Evolutionary conservation across 2,113 vertebrate species (phyloP), one percentile per base, ranked within the genome.

Genomic region (Serranochromis macrocephalus): DNA sequence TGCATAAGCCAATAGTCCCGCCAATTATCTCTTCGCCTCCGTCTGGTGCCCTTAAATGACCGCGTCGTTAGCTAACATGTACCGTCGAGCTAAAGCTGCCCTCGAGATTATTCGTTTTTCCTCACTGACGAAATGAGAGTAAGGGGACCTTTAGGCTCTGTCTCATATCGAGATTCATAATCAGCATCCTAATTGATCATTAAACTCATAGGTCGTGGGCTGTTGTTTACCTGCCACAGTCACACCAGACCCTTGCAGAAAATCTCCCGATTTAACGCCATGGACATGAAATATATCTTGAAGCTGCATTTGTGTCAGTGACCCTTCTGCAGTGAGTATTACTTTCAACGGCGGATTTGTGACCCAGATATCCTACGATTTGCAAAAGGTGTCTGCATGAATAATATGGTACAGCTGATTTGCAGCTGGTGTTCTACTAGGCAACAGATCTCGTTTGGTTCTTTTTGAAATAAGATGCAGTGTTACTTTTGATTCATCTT

Each of bases 1-100:
- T 73, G 55, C 26, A 8, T 38, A 8, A 51, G 26, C 8, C 58
- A 19, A 12, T 61, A 51, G 79, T 92, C 90, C 92, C 94, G 92
- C 93, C 92, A 91, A 85, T 86, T 91, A 80, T 29, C 42, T 24
- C 10, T 57, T 86, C 21, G 33, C 24, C 9, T 14, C 7, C 3
- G n/a, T 24, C 7, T 12, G 3, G 61, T 81, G 42, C 31, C 31
- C n/a, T 38, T 53, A 47, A 42, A 75, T 75, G 24, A 75, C 71
- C 71, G 14, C 24, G 40, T 75, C 24, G 16, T 19, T 19, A 10
- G 9, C 71, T 75, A 47, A 29, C 9, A 4, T 19, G 9, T 47
- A 47, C 71, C 16, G 24, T 29, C 68, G 4, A 10, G 24, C 40
- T 45, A 75, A 47, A 75, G 71, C 24, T 75, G 6, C 9, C 9